Evolutionary conservation across 2,797 vertebrate species (phyloP), one percentile per base, ranked within the genome.

Genomic region (Typhlichthys subterraneus): DNA sequence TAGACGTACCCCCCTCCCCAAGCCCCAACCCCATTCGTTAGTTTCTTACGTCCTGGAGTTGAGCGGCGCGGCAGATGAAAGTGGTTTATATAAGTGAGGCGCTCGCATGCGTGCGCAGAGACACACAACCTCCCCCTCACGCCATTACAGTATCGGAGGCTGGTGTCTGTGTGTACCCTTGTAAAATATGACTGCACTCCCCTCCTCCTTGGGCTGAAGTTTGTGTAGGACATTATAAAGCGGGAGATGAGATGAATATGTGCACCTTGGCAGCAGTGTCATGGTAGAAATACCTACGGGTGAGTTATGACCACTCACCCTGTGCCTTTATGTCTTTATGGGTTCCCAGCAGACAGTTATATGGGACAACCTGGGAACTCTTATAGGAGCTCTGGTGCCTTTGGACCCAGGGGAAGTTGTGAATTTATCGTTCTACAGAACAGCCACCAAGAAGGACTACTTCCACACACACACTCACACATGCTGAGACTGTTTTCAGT

Each of bases 321-420:
- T 61, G 78, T 80, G 76, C 79, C 81, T 87, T 88, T 87, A 85
- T 88, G 81, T 87, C 86, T 88, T 88, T 85, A 89, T 87, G 78
- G 82, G 68, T 78, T 76, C 80, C 79, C 79, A 76, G 73, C 83
- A 82, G 85, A 85, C 82, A 82, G 77, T 88, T 88, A 85, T 86
- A 86, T 74, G 78, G 70, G 77, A 85, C 82, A 87, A 88, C 85
- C 85, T 76, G 74, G 81, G 80, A 75, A 84, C 79, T 76, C 83
- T 83, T 87, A 83, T 79, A 82, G 84, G 77, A 80, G 80, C 73
- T 59, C 55, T 45, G 76, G 79, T 82, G 79, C 70, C 79, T 73
- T 65, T 83, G 82, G 85, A 86, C 60, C 55, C 50, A 38, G 63
- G 23, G 57, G 46, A 73, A 76, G 75, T 69, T 62, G 75, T 69